Conservation (phyloP, 2,888 invertebrate genomes). For the Cosmia trapezina region DNA sequence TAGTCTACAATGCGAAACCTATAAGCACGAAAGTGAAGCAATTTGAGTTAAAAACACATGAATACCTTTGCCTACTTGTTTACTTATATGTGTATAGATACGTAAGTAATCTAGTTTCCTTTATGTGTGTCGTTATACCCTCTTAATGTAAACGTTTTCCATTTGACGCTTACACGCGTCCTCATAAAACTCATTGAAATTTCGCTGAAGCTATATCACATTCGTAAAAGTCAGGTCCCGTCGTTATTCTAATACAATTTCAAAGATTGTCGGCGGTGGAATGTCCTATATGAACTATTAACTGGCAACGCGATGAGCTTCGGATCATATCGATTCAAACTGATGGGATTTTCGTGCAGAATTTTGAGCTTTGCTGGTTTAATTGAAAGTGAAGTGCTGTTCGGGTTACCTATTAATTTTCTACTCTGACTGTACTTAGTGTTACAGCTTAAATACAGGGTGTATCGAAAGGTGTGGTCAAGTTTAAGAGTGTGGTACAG, state of each 20-base stretch:
- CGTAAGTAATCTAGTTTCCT: constrained; percentile 22
- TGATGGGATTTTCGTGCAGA: background rate
- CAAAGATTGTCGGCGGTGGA: constrained; percentile 28
- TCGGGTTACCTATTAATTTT: background rate
- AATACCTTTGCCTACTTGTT: too few species aligned
- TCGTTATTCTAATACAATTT: constrained; percentile 46
- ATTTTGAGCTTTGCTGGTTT: background rate
- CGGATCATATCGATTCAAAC: constrained; percentile 1
- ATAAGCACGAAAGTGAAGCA: background rate
- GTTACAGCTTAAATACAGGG: background rate
- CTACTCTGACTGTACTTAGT: background rate
- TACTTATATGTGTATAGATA: background rate
- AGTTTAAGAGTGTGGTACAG: too few species aligned
- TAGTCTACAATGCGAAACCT: background rate
- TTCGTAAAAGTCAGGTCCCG: constrained; percentile 51
- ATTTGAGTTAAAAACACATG: constrained; percentile 7
- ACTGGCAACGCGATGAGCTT: constrained; percentile 9
- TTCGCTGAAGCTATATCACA: constrained; percentile 36
- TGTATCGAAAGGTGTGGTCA: too few species aligned
- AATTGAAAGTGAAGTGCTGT: constrained; percentile 7
- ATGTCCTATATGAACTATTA: constrained; percentile 27
- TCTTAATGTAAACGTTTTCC: constrained; percentile 43
- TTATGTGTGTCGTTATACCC: constrained; percentile 39
- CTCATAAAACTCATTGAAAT: constrained; percentile 54
- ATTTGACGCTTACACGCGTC: constrained; percentile 42